These are phyloP conservation scores for Molanna angustata DNA, from an alignment of 2,888 invertebrate genomes.

Conservation along the genomic window DNA sequence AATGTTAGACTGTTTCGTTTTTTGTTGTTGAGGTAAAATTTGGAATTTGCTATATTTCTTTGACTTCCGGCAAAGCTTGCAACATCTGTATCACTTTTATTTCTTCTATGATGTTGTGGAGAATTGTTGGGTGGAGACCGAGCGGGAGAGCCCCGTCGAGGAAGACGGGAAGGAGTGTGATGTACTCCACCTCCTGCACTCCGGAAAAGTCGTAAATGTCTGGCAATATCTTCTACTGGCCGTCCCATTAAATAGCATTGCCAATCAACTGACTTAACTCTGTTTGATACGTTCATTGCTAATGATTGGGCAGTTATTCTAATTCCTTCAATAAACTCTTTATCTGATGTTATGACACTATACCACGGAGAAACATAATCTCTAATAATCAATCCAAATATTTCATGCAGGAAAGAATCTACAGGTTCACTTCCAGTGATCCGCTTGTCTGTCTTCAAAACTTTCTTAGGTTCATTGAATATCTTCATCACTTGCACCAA, in stretches of 20 bases:
- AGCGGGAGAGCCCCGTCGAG: conserved; percentile 44
- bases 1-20: conserved; percentile 44
- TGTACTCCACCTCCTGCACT: conserved; percentile 64
- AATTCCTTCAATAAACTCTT: conserved; percentile 70
- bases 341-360: conserved; percentile 64
- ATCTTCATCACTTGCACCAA: conserved; percentile 35
- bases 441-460: conserved; percentile 46
- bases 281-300: conserved; percentile 51
- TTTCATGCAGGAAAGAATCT: conserved; percentile 82
- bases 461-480: conserved; percentile 21
- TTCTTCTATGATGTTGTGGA: conserved; percentile 64
- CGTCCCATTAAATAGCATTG: conserved; percentile 82
- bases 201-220: conserved; percentile 82
- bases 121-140: conserved; percentile 47
- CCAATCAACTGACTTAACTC: conserved; percentile 85
- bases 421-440: conserved; percentile 84
- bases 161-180: conserved; percentile 48
- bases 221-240: conserved; percentile 87
- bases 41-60: conserved; percentile 56
- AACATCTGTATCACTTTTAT: conserved; percentile 72
- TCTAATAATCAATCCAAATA: conserved; percentile 73
- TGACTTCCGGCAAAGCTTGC: conserved; percentile 60
- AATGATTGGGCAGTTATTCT: conserved; percentile 68
- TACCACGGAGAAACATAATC: conserved; percentile 82
- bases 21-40: conserved; percentile 56